Conservation (phyloP, 2,888 invertebrate genomes). For the Pseudococcus viburni region DNA sequence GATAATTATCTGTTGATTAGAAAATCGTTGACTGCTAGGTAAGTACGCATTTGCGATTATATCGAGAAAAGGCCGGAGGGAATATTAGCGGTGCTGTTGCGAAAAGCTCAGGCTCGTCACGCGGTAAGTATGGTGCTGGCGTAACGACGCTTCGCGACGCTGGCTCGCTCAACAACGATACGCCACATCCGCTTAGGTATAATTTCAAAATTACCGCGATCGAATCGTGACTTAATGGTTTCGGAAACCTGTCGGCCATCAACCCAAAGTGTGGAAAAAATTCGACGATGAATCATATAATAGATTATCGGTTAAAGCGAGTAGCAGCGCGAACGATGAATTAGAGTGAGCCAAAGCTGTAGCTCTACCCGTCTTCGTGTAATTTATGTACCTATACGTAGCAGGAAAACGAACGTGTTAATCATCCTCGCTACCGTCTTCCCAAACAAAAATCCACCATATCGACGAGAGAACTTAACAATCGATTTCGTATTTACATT, state of each 20-base stretch:
- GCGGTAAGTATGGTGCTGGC: neutral
- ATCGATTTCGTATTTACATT: too few relatives aligned
- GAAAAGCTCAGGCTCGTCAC: constrained; percentile 14
- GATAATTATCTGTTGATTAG: neutral
- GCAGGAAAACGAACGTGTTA: neutral
- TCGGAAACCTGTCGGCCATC: constrained; percentile 20
- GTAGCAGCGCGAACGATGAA: neutral
- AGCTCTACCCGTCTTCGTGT: neutral
- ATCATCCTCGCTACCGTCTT: constrained; percentile 16
- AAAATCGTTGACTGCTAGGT: neutral
- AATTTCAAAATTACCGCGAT: neutral
- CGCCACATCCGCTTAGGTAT: neutral
- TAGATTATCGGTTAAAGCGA: constrained; percentile 23
- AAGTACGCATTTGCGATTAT: neutral
- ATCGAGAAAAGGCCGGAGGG: neutral
- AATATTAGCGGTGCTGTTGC: neutral
- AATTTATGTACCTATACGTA: constrained; percentile 1
- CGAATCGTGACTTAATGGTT: neutral
- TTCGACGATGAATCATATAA: constrained; percentile 16
- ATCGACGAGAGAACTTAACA: neutral
- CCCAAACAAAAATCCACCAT: neutral
- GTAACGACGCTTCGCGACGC: neutral
- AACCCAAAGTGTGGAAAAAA: neutral
- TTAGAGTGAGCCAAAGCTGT: neutral
- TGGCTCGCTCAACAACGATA: neutral